phyloP scores from a whole-genome alignment of 2,113 vertebrate genomes.

The Phalacrocorax brasilianus region DNA sequence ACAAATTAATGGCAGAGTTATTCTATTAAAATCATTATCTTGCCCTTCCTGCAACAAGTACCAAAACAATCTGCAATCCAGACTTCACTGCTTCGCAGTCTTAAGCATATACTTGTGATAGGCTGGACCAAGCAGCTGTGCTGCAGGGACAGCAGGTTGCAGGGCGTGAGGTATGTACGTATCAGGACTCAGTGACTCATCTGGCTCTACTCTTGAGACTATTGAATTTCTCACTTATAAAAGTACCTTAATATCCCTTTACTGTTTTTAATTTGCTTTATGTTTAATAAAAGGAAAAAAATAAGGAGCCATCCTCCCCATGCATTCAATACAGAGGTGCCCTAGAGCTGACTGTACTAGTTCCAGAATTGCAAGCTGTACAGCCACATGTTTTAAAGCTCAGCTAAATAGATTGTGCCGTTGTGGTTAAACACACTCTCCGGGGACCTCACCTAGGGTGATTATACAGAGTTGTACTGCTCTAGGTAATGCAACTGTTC shows the following conservation, averaged over 20 bases:
- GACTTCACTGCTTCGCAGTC: neutral
- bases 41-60: neutral
- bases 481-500: neutral
- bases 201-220: neutral
- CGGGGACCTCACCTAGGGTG: neutral
- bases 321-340: neutral
- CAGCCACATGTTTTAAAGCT: neutral
- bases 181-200: neutral
- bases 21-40: neutral
- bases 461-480: neutral
- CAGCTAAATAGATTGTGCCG: neutral
- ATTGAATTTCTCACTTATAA: neutral
- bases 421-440: neutral
- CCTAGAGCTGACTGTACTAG: neutral
- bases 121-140: neutral
- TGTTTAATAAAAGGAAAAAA: neutral
- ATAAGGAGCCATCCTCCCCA: neutral
- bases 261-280: neutral
- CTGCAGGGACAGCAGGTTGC: neutral
- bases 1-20: neutral
- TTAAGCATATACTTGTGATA: neutral
- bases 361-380: neutral
- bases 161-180: neutral
- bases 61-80: neutral
- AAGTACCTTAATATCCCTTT: neutral